Conservation (phyloP, 35 echinoderm and acorn worm genomes). For the Ptychodera flava region DNA sequence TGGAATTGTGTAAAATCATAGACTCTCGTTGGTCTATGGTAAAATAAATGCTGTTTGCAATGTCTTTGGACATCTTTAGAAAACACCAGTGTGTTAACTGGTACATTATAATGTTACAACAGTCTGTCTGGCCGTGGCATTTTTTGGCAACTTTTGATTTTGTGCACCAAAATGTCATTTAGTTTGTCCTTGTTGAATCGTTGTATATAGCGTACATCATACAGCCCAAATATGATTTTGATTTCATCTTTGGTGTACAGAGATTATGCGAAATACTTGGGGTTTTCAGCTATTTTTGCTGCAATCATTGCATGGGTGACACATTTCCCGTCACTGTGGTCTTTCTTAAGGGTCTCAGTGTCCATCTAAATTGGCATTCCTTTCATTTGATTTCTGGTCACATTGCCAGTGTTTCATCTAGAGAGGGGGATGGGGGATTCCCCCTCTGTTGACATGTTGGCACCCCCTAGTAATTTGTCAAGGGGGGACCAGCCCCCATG, state of each 20-base stretch:
- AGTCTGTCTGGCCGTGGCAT: not conserved
- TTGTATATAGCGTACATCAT: not conserved
- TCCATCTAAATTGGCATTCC: not conserved
- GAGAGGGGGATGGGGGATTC: no score
- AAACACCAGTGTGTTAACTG: no score
- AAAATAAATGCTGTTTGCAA: no score
- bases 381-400: not conserved
- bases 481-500: no score
- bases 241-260: not conserved
- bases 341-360: not conserved
- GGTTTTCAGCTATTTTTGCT: not conserved
- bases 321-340: not conserved
- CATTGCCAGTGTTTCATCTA: no score
- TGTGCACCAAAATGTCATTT: not conserved
- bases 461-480: no score
- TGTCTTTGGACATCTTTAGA: no score
- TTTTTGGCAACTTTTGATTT: not conserved
- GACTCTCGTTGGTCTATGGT: no score
- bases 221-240: not conserved
- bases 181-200: not conserved
- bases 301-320: not conserved
- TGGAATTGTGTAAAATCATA: no score
- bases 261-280: not conserved
- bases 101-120: no score
- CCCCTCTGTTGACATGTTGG: no score